These are phyloP conservation scores for Crematogaster levior DNA, from an alignment of 2,888 invertebrate species.

Conservation along the genomic window DNA sequence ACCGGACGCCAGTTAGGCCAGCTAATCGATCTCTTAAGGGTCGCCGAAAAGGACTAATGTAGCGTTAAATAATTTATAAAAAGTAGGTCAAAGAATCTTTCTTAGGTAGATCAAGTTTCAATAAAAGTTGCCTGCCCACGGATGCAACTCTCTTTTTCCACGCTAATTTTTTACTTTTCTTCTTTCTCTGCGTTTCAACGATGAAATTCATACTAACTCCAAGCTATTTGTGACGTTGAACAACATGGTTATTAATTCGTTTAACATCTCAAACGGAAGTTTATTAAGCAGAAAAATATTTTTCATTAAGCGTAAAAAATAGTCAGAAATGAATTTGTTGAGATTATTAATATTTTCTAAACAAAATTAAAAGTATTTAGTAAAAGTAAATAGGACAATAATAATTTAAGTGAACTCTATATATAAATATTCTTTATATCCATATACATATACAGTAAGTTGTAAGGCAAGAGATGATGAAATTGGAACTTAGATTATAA, in stretches of 20 bases:
- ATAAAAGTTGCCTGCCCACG: background rate
- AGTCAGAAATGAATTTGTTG: background rate
- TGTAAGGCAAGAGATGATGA: too few relatives aligned
- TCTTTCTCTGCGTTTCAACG: background rate
- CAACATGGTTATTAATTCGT: background rate
- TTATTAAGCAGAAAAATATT: background rate
- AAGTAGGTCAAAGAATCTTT: conserved; percentile 42
- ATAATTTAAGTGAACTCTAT: too few relatives aligned
- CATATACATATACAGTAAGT: too few relatives aligned
- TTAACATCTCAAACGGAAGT: conserved; percentile 3
- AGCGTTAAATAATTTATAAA: conserved; percentile 47
- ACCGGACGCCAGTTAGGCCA: conserved; percentile 50
- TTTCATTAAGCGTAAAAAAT: background rate
- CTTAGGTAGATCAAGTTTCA: conserved; percentile 18
- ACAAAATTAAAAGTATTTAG: background rate
- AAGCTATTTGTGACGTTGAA: background rate
- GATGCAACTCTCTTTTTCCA: conserved; percentile 16
- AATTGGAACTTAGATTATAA: background rate
- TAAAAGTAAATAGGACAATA: too few relatives aligned
- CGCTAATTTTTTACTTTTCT: conserved; percentile 8
- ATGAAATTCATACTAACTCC: conserved; percentile 6
- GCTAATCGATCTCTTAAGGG: conserved; percentile 40
- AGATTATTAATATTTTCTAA: background rate
- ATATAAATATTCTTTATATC: too few relatives aligned
- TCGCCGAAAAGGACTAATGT: conserved; percentile 22